These are phyloP conservation scores for Mya arenaria DNA, from an alignment of 1,140 invertebrate genomes.

Conservation along the genomic window DNA sequence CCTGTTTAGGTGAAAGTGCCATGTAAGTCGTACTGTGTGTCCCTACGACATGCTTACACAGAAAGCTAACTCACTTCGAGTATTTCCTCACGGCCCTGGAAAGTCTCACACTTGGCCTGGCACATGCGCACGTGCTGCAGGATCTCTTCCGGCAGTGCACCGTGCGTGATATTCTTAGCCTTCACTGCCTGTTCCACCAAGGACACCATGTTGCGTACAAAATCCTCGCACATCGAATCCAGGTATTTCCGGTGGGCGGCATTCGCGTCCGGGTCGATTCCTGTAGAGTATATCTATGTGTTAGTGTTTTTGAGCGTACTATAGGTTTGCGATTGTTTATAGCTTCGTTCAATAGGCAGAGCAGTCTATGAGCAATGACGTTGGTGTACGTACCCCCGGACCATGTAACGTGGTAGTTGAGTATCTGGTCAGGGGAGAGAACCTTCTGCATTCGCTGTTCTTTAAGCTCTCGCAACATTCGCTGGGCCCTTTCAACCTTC, in stretches of 20 bases:
- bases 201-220: constrained; percentile 55
- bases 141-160: constrained; percentile 60
- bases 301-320: too few species aligned
- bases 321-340: too few species aligned
- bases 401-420: constrained; percentile 62
- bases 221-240: constrained; percentile 61
- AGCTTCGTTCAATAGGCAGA: too few species aligned
- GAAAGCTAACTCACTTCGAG: constrained; percentile 62
- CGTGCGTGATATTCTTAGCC: constrained; percentile 35
- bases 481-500: constrained; percentile 52
- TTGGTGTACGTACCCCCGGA: constrained; percentile 54
- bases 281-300: constrained; percentile 55
- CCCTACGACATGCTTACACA: too few species aligned
- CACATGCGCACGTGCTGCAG: constrained; percentile 69
- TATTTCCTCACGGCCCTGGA: constrained; percentile 65
- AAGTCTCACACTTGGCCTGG: constrained; percentile 65
- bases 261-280: constrained; percentile 63
- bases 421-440: constrained; percentile 54
- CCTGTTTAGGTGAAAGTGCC: too few species aligned
- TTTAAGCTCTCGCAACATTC: constrained; percentile 55
- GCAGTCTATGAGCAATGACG: too few species aligned
- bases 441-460: constrained; percentile 54
- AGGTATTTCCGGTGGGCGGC: constrained; percentile 67
- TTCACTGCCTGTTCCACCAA: constrained; percentile 64
- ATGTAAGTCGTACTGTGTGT: too few species aligned